phyloP scores from a whole-genome alignment of 2,113 vertebrate species.

The Sylvia atricapilla region DNA sequence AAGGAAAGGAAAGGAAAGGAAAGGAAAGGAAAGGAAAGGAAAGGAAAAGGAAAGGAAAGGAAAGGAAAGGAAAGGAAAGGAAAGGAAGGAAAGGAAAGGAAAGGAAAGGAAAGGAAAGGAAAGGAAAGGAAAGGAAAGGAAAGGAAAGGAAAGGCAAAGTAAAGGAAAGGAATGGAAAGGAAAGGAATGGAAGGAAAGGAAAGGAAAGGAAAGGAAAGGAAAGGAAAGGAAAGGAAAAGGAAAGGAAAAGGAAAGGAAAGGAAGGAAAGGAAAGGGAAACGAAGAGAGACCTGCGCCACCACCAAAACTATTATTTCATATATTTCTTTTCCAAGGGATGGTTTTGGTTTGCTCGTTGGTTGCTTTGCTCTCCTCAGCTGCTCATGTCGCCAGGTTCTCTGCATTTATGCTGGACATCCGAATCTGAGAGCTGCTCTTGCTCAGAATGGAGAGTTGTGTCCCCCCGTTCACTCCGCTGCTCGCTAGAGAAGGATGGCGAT shows the following conservation, averaged over 20 bases:
- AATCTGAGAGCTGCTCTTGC: conserved; percentile 99
- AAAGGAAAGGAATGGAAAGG: background rate
- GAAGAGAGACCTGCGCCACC: background rate
- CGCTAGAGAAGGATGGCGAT: conserved; percentile 95
- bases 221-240: no score
- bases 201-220: no score
- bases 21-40: no score
- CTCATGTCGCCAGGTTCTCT: conserved; percentile 93
- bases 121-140: background rate
- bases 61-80: background rate
- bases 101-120: background rate
- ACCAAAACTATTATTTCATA: background rate
- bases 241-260: background rate
- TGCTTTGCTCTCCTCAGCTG: conserved; percentile 34
- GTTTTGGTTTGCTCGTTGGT: conserved; percentile 5
- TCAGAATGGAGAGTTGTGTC: conserved; percentile 97
- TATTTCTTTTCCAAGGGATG: conserved; percentile 2
- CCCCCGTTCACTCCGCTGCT: conserved; percentile 98
- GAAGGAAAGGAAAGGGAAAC: background rate
- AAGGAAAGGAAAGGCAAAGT: no score
- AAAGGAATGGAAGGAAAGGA: background rate
- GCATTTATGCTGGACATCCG: conserved; percentile 96
- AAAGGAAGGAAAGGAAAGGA: background rate
- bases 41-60: background rate
- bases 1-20: background rate